phyloP scores from a whole-genome alignment of 2,797 vertebrate species.

The Gymnoscopelus braueri region DNA sequence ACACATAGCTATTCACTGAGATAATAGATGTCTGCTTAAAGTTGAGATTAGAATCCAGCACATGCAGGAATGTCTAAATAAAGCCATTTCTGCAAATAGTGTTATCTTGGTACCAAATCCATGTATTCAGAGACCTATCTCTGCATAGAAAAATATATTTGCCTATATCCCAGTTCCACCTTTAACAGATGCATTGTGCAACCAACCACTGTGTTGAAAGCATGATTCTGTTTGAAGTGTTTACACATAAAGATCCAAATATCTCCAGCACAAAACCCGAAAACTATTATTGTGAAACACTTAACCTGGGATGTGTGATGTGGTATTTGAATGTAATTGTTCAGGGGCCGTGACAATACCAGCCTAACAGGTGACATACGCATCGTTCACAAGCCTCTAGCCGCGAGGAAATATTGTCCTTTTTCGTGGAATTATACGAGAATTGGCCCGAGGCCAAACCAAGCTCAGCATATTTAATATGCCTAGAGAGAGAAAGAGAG shows the following conservation, averaged over 20 bases:
- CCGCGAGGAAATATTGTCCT: slow-evolving; percentile 66
- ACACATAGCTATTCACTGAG: slow-evolving; percentile 33
- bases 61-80: slow-evolving; percentile 46
- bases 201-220: neutral
- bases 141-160: slow-evolving; percentile 36
- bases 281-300: slow-evolving; percentile 37
- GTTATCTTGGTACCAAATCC: slow-evolving; percentile 58
- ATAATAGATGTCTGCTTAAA: slow-evolving; percentile 53
- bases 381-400: slow-evolving; percentile 68
- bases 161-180: slow-evolving; percentile 7
- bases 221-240: slow-evolving; percentile 34
- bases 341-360: slow-evolving; percentile 43
- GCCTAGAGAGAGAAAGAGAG: slow-evolving; percentile 15
- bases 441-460: slow-evolving; percentile 76
- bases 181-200: slow-evolving; percentile 34
- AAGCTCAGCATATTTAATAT: slow-evolving; percentile 78
- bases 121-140: slow-evolving; percentile 45
- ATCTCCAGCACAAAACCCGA: slow-evolving; percentile 20
- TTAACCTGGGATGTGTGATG: slow-evolving; percentile 31
- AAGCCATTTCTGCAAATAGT: slow-evolving; percentile 51
- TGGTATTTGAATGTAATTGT: slow-evolving; percentile 53
- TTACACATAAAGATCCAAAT: slow-evolving; percentile 59
- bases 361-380: slow-evolving; percentile 65
- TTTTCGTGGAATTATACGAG: slow-evolving; percentile 76
- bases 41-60: slow-evolving; percentile 56